Evolutionary conservation across 2,888 invertebrate genomes (phyloP).

Genomic region (Acrobasis suavella): DNA sequence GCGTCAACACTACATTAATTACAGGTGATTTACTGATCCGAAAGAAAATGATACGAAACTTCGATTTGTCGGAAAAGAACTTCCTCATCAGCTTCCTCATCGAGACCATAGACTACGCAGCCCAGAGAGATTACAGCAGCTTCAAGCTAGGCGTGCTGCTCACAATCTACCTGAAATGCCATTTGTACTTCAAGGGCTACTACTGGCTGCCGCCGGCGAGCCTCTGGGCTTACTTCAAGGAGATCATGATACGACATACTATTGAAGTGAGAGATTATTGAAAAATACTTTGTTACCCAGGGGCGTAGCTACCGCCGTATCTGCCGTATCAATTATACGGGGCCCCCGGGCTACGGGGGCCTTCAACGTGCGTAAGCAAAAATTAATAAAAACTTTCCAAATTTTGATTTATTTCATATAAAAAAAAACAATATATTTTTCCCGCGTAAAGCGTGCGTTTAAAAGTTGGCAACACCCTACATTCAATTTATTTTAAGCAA

Average conservation of each 20-base stretch:
- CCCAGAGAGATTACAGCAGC: constrained; percentile 57
- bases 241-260: constrained; percentile 66
- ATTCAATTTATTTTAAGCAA: no score
- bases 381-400: no score
- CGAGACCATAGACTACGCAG: constrained; percentile 63
- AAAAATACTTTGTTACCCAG: no score
- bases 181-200: constrained; percentile 64
- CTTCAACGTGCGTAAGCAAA: no score
- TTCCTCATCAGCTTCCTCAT: constrained; percentile 54
- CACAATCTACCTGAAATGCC: constrained; percentile 60
- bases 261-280: constrained; percentile 51
- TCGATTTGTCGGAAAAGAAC: constrained; percentile 54
- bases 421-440: no score
- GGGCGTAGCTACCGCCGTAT: no score
- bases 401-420: no score
- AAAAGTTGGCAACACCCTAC: no score
- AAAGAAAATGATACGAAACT: constrained; percentile 56
- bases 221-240: constrained; percentile 68
- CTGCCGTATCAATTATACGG: no score
- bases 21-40: constrained; percentile 52
- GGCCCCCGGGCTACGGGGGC: no score
- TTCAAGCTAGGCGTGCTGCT: constrained; percentile 58
- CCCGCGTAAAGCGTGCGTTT: no score
- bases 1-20: not conserved
- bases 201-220: constrained; percentile 60